phyloP scores from a whole-genome alignment of 2,113 vertebrate species.

The Symphodus melops region DNA sequence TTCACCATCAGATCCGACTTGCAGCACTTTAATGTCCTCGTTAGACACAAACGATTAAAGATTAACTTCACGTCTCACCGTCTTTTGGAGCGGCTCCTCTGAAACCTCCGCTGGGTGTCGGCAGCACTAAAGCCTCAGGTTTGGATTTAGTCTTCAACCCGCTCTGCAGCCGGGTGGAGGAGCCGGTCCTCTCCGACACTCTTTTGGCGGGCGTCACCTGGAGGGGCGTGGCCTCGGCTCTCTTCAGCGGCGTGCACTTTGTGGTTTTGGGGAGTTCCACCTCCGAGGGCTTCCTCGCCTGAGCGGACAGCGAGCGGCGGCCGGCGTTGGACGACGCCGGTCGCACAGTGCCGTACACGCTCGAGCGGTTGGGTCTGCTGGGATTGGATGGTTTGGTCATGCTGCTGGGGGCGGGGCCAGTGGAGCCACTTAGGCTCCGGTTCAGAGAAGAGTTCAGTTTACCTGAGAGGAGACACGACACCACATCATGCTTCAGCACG shows the following conservation, averaged over 20 bases:
- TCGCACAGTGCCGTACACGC: slow-evolving; percentile 20
- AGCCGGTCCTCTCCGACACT: slow-evolving; percentile 27
- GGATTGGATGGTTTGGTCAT: slow-evolving; percentile 57
- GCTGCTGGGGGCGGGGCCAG: slow-evolving; percentile 33
- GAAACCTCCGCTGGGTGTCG: slow-evolving; percentile 47
- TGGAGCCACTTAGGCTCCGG: slow-evolving; percentile 57
- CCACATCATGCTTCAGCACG: no score
- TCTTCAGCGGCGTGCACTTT: slow-evolving; percentile 69
- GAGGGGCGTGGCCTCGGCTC: slow-evolving; percentile 32
- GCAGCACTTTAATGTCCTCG: no score
- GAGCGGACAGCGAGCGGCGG: slow-evolving; percentile 57
- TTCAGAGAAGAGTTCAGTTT: slow-evolving; percentile 74
- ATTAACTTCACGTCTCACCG: slow-evolving; percentile 43
- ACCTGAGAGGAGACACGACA: slow-evolving; percentile 60
- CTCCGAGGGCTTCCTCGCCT: slow-evolving; percentile 65
- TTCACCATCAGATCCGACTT: no score
- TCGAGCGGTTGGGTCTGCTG: slow-evolving; percentile 52
- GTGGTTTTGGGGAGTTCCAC: slow-evolving; percentile 31
- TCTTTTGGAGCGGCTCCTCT: slow-evolving; percentile 36
- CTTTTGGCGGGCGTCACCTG: slow-evolving; percentile 60
- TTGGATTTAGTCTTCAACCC: slow-evolving; percentile 60
- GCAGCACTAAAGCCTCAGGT: slow-evolving; percentile 38
- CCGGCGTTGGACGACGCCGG: not conserved
- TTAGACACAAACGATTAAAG: no score
- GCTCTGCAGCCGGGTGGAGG: slow-evolving; percentile 36